Conservation (phyloP, 1,140 invertebrate species). For the Orchesella cincta region DNA sequence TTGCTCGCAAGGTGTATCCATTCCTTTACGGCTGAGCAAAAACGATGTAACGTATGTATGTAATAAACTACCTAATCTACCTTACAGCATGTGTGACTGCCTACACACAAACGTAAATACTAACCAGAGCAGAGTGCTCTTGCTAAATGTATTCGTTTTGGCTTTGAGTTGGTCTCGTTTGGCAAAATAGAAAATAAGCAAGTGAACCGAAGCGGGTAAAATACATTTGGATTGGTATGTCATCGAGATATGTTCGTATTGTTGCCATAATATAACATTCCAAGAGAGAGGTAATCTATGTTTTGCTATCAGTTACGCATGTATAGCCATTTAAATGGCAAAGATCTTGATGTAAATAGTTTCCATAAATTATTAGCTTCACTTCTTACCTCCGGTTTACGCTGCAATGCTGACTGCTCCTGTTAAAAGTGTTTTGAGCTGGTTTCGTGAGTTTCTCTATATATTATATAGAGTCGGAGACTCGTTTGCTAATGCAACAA, state of each 20-base stretch:
- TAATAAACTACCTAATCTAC: slow-evolving; percentile 29
- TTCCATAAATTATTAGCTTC: slow-evolving; percentile 19
- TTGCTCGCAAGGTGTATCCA: slow-evolving; percentile 9
- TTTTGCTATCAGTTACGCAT: slow-evolving; percentile 14
- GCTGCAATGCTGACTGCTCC: background rate
- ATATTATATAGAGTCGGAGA: background rate
- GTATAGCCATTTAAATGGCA: slow-evolving; percentile 16
- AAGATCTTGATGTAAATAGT: slow-evolving; percentile 21
- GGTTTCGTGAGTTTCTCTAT: too few species aligned
- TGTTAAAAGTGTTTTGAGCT: too few species aligned
- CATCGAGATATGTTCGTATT: too few species aligned
- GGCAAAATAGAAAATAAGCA: slow-evolving; percentile 10
- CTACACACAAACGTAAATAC: background rate
- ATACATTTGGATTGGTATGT: slow-evolving; percentile 17
- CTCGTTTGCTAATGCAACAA: background rate
- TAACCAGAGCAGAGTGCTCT: background rate
- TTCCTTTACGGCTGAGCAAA: background rate
- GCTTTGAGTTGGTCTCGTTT: background rate
- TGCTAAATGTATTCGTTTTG: background rate
- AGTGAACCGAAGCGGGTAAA: slow-evolving; percentile 21
- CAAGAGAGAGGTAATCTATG: background rate
- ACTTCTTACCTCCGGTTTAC: background rate
- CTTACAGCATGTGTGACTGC: slow-evolving; percentile 11
- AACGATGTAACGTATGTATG: background rate
- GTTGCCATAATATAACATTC: too few species aligned